Percentiles rank a stretch among this genome's conserved stretches.
Conservation (phyloP, 2,797 vertebrate genomes). For the Neomorphus geoffroyi region DNA sequence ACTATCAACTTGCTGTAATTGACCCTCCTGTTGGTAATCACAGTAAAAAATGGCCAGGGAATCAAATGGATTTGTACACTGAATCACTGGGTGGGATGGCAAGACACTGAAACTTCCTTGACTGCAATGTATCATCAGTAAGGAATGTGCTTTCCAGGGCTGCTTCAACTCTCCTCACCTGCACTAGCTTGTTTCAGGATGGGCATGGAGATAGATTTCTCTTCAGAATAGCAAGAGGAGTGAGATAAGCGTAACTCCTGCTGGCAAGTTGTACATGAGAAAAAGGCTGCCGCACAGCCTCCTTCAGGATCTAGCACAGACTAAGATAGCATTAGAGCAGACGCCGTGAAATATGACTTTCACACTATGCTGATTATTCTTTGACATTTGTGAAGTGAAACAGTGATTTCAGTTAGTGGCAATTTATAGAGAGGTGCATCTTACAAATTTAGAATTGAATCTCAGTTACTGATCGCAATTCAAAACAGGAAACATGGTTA, state of each 20-base stretch:
- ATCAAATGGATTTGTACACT: background rate
- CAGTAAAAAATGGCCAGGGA: background rate
- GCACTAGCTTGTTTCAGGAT: background rate
- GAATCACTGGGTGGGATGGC: background rate
- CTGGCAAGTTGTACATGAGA: background rate
- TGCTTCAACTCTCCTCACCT: background rate
- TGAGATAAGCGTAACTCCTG: background rate
- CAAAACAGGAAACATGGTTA: slow-evolving; percentile 50
- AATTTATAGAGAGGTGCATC: slow-evolving; percentile 46
- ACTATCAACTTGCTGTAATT: background rate
- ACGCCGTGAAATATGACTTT: slow-evolving; percentile 48
- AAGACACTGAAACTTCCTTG: background rate
- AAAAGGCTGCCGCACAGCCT: background rate
- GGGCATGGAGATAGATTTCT: background rate
- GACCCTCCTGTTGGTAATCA: background rate
- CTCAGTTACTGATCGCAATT: slow-evolving; percentile 4
- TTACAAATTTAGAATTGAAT: slow-evolving; percentile 39
- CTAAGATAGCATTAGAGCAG: slow-evolving; percentile 5
- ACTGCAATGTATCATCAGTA: background rate
- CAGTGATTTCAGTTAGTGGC: slow-evolving; percentile 55
- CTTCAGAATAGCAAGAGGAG: background rate
- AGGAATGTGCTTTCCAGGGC: background rate
- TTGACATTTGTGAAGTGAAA: slow-evolving; percentile 62
- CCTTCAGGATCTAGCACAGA: slow-evolving; percentile 32
- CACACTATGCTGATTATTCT: slow-evolving; percentile 50